phyloP scores from a whole-genome alignment of 2,888 invertebrate genomes.

The Ochropacha duplaris region DNA sequence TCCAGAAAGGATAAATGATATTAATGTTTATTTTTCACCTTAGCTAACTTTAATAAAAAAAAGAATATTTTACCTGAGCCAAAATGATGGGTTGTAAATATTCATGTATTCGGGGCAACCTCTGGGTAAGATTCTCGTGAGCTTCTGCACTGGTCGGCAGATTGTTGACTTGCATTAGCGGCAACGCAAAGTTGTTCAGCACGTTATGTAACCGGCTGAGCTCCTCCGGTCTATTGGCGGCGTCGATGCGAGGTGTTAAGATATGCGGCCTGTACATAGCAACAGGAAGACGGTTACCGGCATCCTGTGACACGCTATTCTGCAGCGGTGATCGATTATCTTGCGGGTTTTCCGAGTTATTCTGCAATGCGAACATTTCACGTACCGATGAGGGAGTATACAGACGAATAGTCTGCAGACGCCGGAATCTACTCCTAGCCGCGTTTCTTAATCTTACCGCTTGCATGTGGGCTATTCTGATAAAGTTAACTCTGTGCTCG shows the following conservation, averaged over 20 bases:
- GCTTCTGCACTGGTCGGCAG: constrained; percentile 52
- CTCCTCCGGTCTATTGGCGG: constrained; percentile 37
- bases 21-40: no score
- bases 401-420: constrained; percentile 69
- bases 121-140: constrained; percentile 44
- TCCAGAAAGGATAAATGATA: no score
- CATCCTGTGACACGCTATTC: constrained; percentile 28
- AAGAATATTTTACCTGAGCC: constrained; percentile 61
- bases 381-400: constrained; percentile 72
- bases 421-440: constrained; percentile 64
- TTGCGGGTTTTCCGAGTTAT: constrained; percentile 42
- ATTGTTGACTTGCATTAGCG: constrained; percentile 85
- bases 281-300: constrained; percentile 39
- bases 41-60: no score
- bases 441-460: constrained; percentile 67
- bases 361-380: constrained; percentile 66
- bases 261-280: constrained; percentile 50
- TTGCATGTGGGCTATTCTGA: constrained; percentile 71
- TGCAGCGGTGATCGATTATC: constrained; percentile 40
- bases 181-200: constrained; percentile 69
- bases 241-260: constrained; percentile 43
- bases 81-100: constrained; percentile 75
- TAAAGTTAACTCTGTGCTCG: constrained; percentile 66
- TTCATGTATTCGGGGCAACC: constrained; percentile 69
- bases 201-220: constrained; percentile 54